These are phyloP conservation scores for Prochilodus magdalenae DNA, from an alignment of 2,113 vertebrate genomes.

Conservation along the genomic window DNA sequence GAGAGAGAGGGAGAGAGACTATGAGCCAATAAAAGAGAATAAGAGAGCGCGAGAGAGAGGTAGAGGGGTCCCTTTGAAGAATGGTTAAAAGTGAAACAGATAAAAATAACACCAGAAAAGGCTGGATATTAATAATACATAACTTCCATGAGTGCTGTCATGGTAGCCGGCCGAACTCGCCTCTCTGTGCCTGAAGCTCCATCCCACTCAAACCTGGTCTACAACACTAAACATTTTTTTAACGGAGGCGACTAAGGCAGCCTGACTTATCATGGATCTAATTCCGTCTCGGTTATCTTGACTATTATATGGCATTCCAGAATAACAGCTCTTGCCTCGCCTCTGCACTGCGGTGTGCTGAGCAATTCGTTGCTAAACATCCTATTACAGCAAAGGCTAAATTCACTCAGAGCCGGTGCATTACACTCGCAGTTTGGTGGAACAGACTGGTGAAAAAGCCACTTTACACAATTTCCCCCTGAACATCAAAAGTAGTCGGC, in stretches of 20 bases:
- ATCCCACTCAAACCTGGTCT: slow-evolving; percentile 2
- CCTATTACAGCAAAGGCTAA: slow-evolving; percentile 6
- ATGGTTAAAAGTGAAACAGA: slow-evolving; percentile 72
- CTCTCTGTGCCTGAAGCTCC: slow-evolving; percentile 1
- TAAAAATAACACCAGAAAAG: slow-evolving; percentile 76
- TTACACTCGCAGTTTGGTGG: background rate
- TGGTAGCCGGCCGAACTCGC: slow-evolving; percentile 8
- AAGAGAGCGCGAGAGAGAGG: slow-evolving; percentile 57
- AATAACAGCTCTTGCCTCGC: background rate
- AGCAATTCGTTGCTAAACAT: background rate
- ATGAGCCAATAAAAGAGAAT: slow-evolving; percentile 40
- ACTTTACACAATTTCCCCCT: background rate
- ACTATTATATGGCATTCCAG: background rate
- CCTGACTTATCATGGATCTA: background rate
- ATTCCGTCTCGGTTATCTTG: background rate
- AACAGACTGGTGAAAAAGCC: background rate
- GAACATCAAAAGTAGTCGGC: background rate
- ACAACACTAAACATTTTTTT: background rate
- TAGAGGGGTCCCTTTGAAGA: slow-evolving; percentile 72
- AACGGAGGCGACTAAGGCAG: slow-evolving; percentile 43
- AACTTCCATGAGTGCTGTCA: slow-evolving; percentile 60
- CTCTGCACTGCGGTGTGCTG: slow-evolving; percentile 29
- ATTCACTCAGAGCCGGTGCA: background rate
- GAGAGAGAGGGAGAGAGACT: slow-evolving; percentile 67
- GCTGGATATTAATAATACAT: slow-evolving; percentile 77